These are phyloP conservation scores for Actenoides lindsayi DNA, from an alignment of 2,113 vertebrate genomes.

Conservation along the genomic window DNA sequence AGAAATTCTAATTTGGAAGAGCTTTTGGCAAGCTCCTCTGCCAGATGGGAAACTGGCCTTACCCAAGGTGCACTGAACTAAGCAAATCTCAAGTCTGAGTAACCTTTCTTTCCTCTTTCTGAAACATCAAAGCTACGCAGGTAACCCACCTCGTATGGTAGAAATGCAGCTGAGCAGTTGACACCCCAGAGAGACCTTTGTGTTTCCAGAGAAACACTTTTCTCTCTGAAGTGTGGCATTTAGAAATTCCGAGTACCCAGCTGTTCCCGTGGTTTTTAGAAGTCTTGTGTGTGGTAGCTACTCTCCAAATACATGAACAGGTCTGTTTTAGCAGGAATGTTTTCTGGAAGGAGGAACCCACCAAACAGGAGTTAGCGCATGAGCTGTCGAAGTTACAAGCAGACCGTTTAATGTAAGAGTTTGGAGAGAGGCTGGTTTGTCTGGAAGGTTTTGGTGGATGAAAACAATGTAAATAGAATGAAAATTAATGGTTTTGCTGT, in stretches of 20 bases:
- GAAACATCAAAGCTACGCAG: not conserved
- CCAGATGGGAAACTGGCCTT: not conserved
- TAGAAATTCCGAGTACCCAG: not conserved
- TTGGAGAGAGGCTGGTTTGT: not conserved
- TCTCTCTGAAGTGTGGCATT: not conserved
- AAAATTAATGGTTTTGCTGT: not conserved
- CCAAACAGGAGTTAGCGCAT: not conserved
- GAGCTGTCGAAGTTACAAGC: not conserved
- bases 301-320: not conserved
- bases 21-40: not conserved
- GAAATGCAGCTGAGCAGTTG: not conserved
- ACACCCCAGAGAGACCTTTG: not conserved
- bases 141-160: rapidly evolving
- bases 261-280: not conserved
- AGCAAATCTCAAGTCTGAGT: not conserved
- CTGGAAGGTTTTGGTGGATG: not conserved
- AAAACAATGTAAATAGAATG: not conserved
- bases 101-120: not conserved
- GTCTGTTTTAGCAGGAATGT: not conserved
- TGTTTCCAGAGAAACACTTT: not conserved
- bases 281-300: not conserved
- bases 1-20: not conserved
- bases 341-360: not conserved
- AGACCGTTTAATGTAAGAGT: not conserved
- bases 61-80: too few species aligned